Evolutionary conservation across 2,113 vertebrate species (phyloP), one percentile per base, ranked within the genome.

Genomic region (Seriola quinqueradiata): DNA sequence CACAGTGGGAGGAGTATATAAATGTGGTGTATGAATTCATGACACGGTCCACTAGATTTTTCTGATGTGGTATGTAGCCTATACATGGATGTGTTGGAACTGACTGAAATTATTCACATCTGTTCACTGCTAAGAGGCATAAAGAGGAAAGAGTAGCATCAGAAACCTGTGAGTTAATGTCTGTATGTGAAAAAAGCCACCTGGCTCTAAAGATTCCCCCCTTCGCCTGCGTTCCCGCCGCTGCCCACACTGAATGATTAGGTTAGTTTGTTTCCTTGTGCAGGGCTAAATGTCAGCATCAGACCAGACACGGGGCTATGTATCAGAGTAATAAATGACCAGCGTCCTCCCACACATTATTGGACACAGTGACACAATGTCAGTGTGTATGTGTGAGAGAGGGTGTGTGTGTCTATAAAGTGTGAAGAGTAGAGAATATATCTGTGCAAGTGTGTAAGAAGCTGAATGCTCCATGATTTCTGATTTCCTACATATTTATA

Each of bases 281-380:
- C 17, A 16, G 74, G 32, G 72, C 32, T 81, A 87, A 87, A 89
- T 92, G 82, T 81, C 85, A 87, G 40, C 75, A 55, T 55, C 65
- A 68, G 60, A 61, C 13, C 54, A 77, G 79, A 72, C 80, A 64
- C 12, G 4, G 8, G 34, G 16, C 59, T 8, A 38, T 48, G 46
- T 12, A 54, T 57, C 70, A 82, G 70, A 82, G 58, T 75, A 71
- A 86, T 69, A 54, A 74, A 82, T 71, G 57, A 57, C 52, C 69
- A 59, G 55, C 42, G 68, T 17, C n/a, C 28, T 70, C 84, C 78
- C 55, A 78, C 68, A 52, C 68, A 68, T 65, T 82, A 82, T 42
- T 76, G 42, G 8, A 75, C 36, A 55, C 36, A 17, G n/a, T 42
- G 50, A 82, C 58, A 77, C 10, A 50, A 2, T 61, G 68, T 83